Evolutionary conservation across 2,113 vertebrate species (phyloP), one percentile per base, ranked within the genome.

Genomic region (Galeopterus variegatus): DNA sequence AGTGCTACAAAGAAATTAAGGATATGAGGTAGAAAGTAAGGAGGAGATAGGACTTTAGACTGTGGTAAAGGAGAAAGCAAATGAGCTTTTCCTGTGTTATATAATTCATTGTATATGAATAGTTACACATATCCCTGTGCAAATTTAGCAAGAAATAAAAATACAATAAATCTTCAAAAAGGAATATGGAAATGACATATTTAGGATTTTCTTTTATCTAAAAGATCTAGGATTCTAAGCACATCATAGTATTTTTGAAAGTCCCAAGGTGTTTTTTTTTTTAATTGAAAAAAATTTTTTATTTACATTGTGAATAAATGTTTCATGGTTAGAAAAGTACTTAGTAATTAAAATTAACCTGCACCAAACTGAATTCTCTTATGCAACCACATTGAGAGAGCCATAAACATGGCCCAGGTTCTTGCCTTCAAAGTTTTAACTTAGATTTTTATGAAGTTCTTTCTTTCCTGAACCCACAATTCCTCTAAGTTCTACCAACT

Each of bases 81-180:
- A 67, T 54, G 11, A 67, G 23, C 10, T 56, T 62, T 94, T 84
- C n/a, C 2, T 62, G 2, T 79, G 18, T 79, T 52, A 56, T 52
- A 26, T 88, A 87, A 82, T 79, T 95, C 58, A 41, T 88, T 58
- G 18, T 77, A 24, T 80, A 65, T 24, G 76, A 93, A 65, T 62
- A 79, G 73, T 94, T 72, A 31, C 1, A 60, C 9, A 19, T 28
- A 17, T 24, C 8, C 6, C 10, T 19, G 54, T 8, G 15, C 21
- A 94, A 52, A 87, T 95, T 58, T 84, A 92, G 62, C n/a, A 92
- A 82, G 50, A 82, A 89, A 80, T 76, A 1, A 79, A 97, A 88
- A 54, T 65, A 67, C 0, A 79, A 12, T 72, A 67, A 54, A 52
- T 79, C 33, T 76, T 91, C 56, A 33, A 77, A 86, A 93, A 84